phyloP scores from a whole-genome alignment of 1,140 invertebrate species.

The Hirudo medicinalis region DNA sequence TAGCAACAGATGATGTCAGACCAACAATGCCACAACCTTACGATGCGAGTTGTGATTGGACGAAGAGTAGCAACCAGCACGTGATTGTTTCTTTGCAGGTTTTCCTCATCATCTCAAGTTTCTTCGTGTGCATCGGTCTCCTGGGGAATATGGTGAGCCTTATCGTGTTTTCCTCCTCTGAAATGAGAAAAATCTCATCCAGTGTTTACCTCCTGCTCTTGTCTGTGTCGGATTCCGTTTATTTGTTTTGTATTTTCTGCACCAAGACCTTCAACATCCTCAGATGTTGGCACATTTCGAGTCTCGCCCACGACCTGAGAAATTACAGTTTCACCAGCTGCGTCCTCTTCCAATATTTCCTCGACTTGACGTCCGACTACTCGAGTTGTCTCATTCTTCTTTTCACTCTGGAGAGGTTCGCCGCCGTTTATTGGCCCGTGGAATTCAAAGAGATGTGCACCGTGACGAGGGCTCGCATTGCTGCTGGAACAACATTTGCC shows the following conservation, averaged over 20 bases:
- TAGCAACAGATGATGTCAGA: background rate
- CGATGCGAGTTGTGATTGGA: slow-evolving; percentile 9
- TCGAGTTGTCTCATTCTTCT: slow-evolving; percentile 18
- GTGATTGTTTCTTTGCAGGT: background rate
- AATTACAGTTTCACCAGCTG: slow-evolving; percentile 17
- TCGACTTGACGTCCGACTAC: slow-evolving; percentile 20
- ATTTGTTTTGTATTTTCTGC: slow-evolving; percentile 19
- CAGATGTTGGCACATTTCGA: slow-evolving; percentile 20
- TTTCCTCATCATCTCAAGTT: slow-evolving; percentile 12
- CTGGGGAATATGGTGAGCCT: slow-evolving; percentile 17
- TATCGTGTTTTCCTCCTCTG: slow-evolving; percentile 13
- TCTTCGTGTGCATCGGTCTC: slow-evolving; percentile 13
- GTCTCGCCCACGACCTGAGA: slow-evolving; percentile 12
- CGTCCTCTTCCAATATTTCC: slow-evolving; percentile 19
- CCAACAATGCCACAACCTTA: background rate
- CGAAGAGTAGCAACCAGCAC: background rate
- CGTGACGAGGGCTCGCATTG: background rate
- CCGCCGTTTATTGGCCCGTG: slow-evolving; percentile 13
- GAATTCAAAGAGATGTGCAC: slow-evolving; percentile 18
- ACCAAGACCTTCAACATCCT: slow-evolving; percentile 17
- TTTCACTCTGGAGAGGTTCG: slow-evolving; percentile 18
- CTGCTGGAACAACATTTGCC: background rate
- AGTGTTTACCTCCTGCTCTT: slow-evolving; percentile 23
- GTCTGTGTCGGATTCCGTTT: slow-evolving; percentile 21
- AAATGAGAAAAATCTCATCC: slow-evolving; percentile 19